Evolutionary conservation across 2,113 vertebrate genomes (phyloP).

Genomic region (Brienomyrus brachyistius): DNA sequence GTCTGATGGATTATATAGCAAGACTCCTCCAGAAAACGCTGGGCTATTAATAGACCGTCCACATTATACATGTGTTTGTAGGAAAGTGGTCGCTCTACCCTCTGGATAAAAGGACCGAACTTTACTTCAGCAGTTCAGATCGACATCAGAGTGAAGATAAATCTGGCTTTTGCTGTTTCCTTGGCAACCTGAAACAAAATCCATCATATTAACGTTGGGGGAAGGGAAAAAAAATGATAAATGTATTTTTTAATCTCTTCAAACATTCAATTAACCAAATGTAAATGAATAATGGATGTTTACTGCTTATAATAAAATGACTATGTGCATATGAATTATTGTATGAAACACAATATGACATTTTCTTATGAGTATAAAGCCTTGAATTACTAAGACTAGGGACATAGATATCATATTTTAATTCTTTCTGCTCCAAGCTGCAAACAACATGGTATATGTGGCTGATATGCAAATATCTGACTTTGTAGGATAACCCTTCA

Average conservation of each 20-base stretch:
- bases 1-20: background rate
- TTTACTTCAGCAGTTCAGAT: conserved; percentile 9
- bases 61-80: conserved; percentile 12
- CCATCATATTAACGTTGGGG: background rate
- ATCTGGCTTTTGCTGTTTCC: conserved; percentile 21
- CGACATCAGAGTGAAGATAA: conserved; percentile 5
- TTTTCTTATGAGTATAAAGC: background rate
- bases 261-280: background rate
- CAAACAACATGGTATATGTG: background rate
- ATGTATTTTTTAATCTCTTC: background rate
- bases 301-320: background rate
- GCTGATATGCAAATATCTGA: background rate
- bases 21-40: background rate
- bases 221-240: background rate
- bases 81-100: background rate
- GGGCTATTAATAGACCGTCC: background rate
- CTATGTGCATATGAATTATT: background rate
- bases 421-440: background rate
- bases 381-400: conserved; percentile 20
- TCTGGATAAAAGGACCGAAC: conserved; percentile 7
- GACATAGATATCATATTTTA: background rate
- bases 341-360: background rate
- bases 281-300: background rate
- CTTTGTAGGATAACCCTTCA: background rate
- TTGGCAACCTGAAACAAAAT: conserved; percentile 18